Evolutionary conservation across 2,888 invertebrate species (phyloP), one percentile per base, ranked within the genome.

Genomic region (Dioctria rufipes): DNA sequence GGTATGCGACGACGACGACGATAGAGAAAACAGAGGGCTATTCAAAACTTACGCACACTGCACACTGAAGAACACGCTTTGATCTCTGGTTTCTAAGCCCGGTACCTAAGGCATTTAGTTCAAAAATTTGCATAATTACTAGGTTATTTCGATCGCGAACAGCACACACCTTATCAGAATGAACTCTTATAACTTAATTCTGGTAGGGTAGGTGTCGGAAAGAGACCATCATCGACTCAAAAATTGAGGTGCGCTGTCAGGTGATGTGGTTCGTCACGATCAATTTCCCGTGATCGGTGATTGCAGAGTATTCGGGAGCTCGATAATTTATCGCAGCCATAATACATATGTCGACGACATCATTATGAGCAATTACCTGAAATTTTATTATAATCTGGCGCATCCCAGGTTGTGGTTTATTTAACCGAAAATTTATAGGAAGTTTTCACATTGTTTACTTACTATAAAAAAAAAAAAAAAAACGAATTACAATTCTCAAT

Each of bases 181-280:
- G 40, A 39, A 42, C 42, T 8, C 13, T 71, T n/a, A 54, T 42
- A 42, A 73, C 42, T 58, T 73, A 54, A 73, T 58, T 73, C 73
- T 73, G 54, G 58, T 58, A 73, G 73, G 54, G 58, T 58, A 73
- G 73, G 73, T 60, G 73, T 60, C 58, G 73, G 60, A 58, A 51
- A 25, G 54, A 58, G 58, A 58, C 73, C 73, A 13, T 8, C 60
- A 25, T 25, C 25, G 58, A 49, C 25, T n/a, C 60, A 43, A 58
- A 42, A 25, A 13, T 58, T 40, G 58, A 60, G 13, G 58, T 13
- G 40, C 63, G 25, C 25, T 25, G 25, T 40, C 65, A 51, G 78
- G 54, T 78, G 78, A 65, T 78, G 65, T 65, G 51, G 13, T 60
- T 66, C 80, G 80, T 80, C 75, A 80, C 80, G 80, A 80, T 80